A percentile compares a stretch with the other conserved stretches of the same genome.
Conservation (phyloP, 1,140 invertebrate genomes). For the Neotoxoptera formosana region DNA sequence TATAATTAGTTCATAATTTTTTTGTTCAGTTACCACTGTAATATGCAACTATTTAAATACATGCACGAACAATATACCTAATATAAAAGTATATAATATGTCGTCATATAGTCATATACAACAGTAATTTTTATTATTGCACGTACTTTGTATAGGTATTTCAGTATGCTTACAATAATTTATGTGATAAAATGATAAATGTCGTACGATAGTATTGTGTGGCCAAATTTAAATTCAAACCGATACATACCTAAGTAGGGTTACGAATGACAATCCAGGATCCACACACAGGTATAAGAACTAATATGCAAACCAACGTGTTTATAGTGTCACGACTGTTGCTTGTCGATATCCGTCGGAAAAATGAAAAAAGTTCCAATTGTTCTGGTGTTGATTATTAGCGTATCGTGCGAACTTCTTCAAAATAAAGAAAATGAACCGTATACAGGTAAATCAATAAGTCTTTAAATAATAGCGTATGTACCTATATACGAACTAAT, state of each 20-base stretch:
- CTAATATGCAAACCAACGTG: background rate
- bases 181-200: background rate
- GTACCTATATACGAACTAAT: background rate
- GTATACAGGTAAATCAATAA: background rate
- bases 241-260: background rate
- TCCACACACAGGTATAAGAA: background rate
- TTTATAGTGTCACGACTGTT: background rate
- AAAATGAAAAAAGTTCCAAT: background rate
- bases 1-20: no score
- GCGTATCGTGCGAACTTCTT: background rate
- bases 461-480: background rate
- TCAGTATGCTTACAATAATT: no score
- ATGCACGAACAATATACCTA: no score
- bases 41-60: no score
- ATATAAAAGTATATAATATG: no score
- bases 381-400: background rate
- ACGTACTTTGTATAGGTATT: no score
- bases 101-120: no score
- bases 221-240: background rate
- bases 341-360: background rate
- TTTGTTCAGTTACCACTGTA: no score
- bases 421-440: background rate
- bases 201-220: constrained; percentile 3
- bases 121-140: no score
- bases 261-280: background rate